Percentiles rank a stretch among this genome's conserved stretches.
Conservation (phyloP, 23 tunicate genomes). For the Ascidia mentula region DNA sequence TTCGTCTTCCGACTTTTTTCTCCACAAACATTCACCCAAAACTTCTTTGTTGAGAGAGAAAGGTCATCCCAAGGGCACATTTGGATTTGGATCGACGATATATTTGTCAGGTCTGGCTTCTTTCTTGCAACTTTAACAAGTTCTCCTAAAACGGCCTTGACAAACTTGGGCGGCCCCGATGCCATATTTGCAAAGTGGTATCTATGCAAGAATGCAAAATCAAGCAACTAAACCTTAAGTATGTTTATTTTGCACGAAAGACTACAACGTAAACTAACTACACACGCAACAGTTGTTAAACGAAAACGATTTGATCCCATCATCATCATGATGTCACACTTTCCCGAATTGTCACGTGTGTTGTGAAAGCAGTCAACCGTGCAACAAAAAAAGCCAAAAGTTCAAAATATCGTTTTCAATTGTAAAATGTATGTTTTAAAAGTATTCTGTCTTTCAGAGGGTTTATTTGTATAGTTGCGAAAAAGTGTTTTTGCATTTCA, state of each 20-base stretch:
- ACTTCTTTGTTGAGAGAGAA: neutral
- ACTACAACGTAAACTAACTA: too few relatives aligned
- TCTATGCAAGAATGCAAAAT: too few relatives aligned
- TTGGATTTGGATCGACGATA: neutral
- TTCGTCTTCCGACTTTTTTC: conserved; percentile 8
- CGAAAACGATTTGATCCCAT: too few relatives aligned
- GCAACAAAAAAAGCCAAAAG: neutral
- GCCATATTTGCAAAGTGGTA: too few relatives aligned
- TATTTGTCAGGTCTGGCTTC: neutral
- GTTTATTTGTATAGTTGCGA: too few relatives aligned
- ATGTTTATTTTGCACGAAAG: too few relatives aligned
- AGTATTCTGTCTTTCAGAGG: neutral
- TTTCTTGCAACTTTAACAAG: neutral
- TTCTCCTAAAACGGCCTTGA: neutral
- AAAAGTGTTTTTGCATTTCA: too few relatives aligned
- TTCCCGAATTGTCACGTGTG: neutral
- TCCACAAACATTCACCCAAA: neutral
- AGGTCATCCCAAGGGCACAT: neutral
- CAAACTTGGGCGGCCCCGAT: neutral
- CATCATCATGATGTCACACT: too few relatives aligned
- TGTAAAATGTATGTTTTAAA: neutral
- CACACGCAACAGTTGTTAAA: too few relatives aligned
- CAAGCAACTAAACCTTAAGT: too few relatives aligned
- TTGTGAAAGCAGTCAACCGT: neutral
- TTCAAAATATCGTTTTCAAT: neutral